Evolutionary conservation across 2,888 invertebrate species (phyloP).

Genomic region (Agelastica alni): DNA sequence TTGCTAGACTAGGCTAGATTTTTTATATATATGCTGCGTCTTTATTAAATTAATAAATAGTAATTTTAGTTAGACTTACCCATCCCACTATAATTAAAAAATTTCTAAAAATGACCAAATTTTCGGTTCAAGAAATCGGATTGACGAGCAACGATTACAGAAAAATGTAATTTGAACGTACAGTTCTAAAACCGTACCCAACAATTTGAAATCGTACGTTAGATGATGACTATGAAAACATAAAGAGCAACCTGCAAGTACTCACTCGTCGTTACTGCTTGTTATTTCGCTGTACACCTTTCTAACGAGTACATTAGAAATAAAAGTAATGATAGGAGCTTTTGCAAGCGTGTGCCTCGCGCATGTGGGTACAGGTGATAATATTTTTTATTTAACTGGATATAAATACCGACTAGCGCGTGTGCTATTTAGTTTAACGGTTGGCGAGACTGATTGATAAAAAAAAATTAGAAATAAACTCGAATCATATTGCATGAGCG

Average conservation of each 20-base stretch:
- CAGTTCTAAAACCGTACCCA: too few species aligned
- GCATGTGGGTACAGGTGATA: constrained; percentile 51
- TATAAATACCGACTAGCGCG: constrained; percentile 22
- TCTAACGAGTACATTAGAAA: constrained; percentile 41
- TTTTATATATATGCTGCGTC: too few species aligned
- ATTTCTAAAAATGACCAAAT: too few species aligned
- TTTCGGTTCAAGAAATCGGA: too few species aligned
- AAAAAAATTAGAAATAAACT: constrained; percentile 27
- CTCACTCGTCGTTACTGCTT: constrained; percentile 5
- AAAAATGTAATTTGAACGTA: too few species aligned
- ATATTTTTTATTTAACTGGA: constrained; percentile 38
- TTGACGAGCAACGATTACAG: too few species aligned
- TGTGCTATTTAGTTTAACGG: constrained; percentile 38
- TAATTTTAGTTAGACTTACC: too few species aligned
- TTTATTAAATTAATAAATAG: too few species aligned
- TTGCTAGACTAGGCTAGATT: too few species aligned
- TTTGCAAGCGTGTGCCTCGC: constrained; percentile 48
- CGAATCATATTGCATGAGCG: constrained; percentile 26
- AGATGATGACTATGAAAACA: too few species aligned
- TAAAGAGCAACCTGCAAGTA: constrained; percentile 19
- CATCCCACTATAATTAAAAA: too few species aligned
- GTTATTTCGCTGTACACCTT: constrained; percentile 30
- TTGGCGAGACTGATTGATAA: constrained; percentile 36
- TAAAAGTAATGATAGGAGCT: constrained; percentile 46
- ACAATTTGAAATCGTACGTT: too few species aligned